Base-by-base conservation (phyloP, 1,140 invertebrate genomes). In the Euglossa dilemma region DNA sequence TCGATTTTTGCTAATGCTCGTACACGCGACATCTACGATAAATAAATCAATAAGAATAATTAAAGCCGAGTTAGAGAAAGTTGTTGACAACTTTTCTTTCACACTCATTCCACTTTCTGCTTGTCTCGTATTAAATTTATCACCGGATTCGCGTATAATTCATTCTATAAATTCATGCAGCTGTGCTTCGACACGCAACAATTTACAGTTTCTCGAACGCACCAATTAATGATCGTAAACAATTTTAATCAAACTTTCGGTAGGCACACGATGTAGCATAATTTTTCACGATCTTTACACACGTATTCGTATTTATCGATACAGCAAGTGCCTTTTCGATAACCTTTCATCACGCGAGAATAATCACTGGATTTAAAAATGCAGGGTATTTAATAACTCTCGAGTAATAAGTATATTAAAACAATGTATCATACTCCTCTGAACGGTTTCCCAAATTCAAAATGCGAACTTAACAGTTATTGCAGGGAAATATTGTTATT, bases 71-170 rank as follows among this genome's bases (percentile, higher is more conserved):
- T 47, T 28, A 50, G 69, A 52, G 69, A 70, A 70, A 70, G 47
- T 70, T 52, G 69, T 28, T 50, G 8, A 52, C 6, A 52, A 70
- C 23, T 70, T 14, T 52, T 16, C 47, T 52, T 70, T 52, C 47
- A 28, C 16, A 14, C 52, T 25, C 14, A 25, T 28, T 52, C 16
- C 45, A 70, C 69, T 70, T 70, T 43, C 69, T 20, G 69, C n/a
- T 45, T 11, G 52, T 70, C 69, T 52, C 25, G 14, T 50, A 70
- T 52, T 70, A 70, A 70, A 70, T 70, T 70, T 70, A 70, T 8
- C 2, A 20, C 43, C n/a, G 3, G 69, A 70, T 70, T 52, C 69
- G 9, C 47, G 69, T 50, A 52, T 70, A 70, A 70, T 70, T 70
- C 45, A 28, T 70, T 43, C 2, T 9, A 25, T n/a, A 67, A 70